phyloP scores from a whole-genome alignment of 2,888 invertebrate genomes.

The Andrena chrysosceles region DNA sequence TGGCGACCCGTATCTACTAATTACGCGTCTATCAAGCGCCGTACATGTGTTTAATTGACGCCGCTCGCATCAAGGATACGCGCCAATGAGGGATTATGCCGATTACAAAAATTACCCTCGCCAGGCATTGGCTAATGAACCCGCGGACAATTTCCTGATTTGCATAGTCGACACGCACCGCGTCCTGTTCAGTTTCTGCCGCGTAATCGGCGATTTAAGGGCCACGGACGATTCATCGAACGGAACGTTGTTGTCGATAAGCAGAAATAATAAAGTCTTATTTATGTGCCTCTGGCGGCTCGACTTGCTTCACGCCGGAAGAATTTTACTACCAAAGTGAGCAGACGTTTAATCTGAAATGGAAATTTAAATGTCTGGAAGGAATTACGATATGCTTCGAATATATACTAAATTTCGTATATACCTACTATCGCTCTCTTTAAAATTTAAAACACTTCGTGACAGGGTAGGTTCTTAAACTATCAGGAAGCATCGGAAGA shows the following conservation, averaged over 20 bases:
- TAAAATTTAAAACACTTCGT: no score
- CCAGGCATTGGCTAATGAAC: conserved; percentile 60
- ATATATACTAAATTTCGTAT: neutral
- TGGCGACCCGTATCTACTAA: conserved; percentile 61
- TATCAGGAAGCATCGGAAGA: neutral
- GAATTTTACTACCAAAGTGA: neutral
- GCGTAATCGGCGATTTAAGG: conserved; percentile 43
- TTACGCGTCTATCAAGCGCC: conserved; percentile 67
- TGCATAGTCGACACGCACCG: conserved; percentile 39
- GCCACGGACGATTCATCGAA: conserved; percentile 28
- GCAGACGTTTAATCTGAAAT: neutral
- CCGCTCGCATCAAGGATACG: conserved; percentile 42
- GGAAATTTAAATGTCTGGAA: neutral
- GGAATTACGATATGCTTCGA: neutral
- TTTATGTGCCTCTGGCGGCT: conserved; percentile 38
- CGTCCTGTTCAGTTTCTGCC: conserved; percentile 29
- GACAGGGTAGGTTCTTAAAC: neutral
- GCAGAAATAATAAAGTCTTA: conserved; percentile 44
- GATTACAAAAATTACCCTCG: conserved; percentile 43
- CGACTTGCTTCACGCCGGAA: conserved; percentile 28
- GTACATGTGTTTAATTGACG: conserved; percentile 62
- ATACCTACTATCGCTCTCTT: neutral
- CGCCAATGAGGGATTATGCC: conserved; percentile 48
- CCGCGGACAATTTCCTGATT: conserved; percentile 48
- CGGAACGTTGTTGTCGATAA: conserved; percentile 38